phyloP scores from a whole-genome alignment of 2,113 vertebrate genomes.

The Larimichthys crocea region DNA sequence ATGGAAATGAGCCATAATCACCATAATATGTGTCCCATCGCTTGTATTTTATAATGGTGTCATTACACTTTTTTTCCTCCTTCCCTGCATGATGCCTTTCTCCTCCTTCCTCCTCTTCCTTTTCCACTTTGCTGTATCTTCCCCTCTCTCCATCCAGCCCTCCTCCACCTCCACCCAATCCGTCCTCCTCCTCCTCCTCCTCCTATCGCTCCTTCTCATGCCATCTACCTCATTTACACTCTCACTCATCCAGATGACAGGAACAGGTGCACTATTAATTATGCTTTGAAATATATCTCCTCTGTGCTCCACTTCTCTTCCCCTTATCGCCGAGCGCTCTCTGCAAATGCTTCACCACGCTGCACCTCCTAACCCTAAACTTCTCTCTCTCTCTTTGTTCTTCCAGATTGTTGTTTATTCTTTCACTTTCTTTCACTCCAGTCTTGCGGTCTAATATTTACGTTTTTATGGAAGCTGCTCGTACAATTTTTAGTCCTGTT shows the following conservation, averaged over 20 bases:
- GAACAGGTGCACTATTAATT: slow-evolving; percentile 79
- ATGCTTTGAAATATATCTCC: slow-evolving; percentile 68
- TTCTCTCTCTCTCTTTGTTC: not conserved
- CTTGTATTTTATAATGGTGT: slow-evolving; percentile 71
- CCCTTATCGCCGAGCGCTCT: slow-evolving; percentile 16
- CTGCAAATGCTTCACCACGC: slow-evolving; percentile 11
- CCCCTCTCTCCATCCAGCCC: not conserved
- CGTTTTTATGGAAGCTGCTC: not conserved
- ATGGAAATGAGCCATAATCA: slow-evolving; percentile 79
- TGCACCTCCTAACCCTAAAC: slow-evolving; percentile 25
- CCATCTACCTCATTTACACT: slow-evolving; percentile 60
- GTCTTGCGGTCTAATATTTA: not conserved
- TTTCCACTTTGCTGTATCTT: slow-evolving; percentile 15
- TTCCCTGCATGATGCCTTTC: slow-evolving; percentile 22
- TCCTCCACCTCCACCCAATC: slow-evolving; percentile 7
- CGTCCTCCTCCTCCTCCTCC: slow-evolving; percentile 21
- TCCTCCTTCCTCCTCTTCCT: slow-evolving; percentile 9
- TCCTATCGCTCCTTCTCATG: slow-evolving; percentile 2
- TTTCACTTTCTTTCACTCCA: not conserved
- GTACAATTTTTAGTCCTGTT: not conserved
- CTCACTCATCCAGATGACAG: slow-evolving; percentile 72
- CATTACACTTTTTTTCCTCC: slow-evolving; percentile 56
- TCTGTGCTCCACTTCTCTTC: slow-evolving; percentile 44
- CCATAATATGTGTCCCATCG: slow-evolving; percentile 75
- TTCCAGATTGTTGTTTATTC: not conserved